Conservation (phyloP, 2,113 vertebrate species). For the Pedionomus torquatus region DNA sequence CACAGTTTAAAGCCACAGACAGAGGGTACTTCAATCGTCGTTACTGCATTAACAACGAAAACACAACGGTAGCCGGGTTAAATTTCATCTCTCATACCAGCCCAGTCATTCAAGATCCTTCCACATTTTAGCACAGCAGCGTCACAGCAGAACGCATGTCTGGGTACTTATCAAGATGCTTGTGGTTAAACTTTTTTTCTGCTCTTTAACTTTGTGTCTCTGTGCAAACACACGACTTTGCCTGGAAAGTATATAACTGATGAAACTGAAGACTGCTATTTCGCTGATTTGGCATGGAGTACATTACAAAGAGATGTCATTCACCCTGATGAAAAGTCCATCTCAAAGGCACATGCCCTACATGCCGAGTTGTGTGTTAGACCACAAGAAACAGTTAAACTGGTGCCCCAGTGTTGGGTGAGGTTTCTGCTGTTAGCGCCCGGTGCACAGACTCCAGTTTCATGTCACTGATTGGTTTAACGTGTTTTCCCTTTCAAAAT, state of each 20-base stretch:
- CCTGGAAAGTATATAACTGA: constrained; percentile 26
- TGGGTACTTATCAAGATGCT: constrained; percentile 37
- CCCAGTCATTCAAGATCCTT: not conserved
- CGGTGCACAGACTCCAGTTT: not conserved
- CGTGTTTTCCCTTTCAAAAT: not conserved
- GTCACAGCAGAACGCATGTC: not conserved
- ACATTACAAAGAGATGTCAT: constrained; percentile 49
- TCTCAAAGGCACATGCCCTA: constrained; percentile 4
- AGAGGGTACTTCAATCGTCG: not conserved
- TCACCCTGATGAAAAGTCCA: not conserved
- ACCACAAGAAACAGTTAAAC: constrained; percentile 53
- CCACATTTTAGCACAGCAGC: not conserved
- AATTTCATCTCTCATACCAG: not conserved
- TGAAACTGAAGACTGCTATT: constrained; percentile 57
- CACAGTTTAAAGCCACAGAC: not conserved
- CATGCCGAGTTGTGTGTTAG: constrained; percentile 31
- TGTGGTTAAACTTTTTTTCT: constrained; percentile 32
- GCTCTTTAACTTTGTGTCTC: not conserved
- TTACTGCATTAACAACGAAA: not conserved
- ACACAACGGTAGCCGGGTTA: not conserved
- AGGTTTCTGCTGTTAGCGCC: constrained; percentile 43
- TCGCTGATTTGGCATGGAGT: constrained; percentile 56
- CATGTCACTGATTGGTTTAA: constrained; percentile 33
- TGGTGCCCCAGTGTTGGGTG: not conserved
- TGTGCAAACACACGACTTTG: constrained; percentile 22